Conservation (phyloP, 1,140 invertebrate species). For the Halyomorpha halys region DNA sequence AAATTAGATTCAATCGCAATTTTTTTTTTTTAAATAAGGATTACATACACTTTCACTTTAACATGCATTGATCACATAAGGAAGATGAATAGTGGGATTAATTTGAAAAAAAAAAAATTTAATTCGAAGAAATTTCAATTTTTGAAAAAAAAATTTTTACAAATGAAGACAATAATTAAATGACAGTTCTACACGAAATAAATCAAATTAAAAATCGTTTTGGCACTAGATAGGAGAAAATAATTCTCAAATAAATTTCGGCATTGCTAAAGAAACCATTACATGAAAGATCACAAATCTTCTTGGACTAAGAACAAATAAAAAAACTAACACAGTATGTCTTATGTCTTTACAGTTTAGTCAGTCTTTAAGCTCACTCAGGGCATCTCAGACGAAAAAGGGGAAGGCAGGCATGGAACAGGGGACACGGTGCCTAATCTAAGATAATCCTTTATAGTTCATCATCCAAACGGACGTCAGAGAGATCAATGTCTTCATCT, state of each 20-base stretch:
- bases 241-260: not conserved
- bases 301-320: not conserved
- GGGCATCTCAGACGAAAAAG: not conserved
- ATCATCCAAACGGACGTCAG: slow-evolving; percentile 77
- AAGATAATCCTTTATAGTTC: slow-evolving; percentile 65
- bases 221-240: not conserved
- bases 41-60: too few relatives aligned
- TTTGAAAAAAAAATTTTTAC: too few relatives aligned
- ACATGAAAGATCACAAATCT: not conserved
- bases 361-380: slow-evolving; percentile 14
- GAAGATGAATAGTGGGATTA: too few relatives aligned
- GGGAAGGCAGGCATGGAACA: not conserved
- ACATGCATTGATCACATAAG: too few relatives aligned
- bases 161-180: too few relatives aligned
- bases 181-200: not conserved
- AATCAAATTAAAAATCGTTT: not conserved
- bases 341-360: not conserved
- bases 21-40: too few relatives aligned
- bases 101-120: too few relatives aligned
- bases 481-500: slow-evolving; percentile 89
- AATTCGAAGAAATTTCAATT: too few relatives aligned
- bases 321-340: not conserved
- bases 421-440: not conserved
- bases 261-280: too few relatives aligned
- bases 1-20: too few relatives aligned